phyloP scores from a whole-genome alignment of 1,140 invertebrate genomes.

The Bombus pyrosoma region DNA sequence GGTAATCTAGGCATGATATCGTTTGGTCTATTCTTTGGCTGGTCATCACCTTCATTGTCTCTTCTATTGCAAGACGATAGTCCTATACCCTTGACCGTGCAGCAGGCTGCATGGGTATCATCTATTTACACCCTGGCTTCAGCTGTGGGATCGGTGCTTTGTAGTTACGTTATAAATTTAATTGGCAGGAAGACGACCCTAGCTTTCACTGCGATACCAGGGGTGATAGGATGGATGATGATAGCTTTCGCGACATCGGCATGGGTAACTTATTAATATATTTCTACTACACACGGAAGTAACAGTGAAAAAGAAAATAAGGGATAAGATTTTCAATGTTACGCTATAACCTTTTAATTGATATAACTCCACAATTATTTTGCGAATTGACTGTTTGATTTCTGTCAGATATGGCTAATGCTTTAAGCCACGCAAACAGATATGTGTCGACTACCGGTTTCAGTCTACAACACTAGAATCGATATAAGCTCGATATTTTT shows the following conservation, averaged over 20 bases:
- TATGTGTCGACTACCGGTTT: neutral
- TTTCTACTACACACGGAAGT: neutral
- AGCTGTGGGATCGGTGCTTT: neutral
- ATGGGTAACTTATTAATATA: constrained; percentile 58
- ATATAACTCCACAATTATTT: neutral
- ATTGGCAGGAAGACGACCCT: constrained; percentile 87
- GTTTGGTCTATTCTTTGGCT: constrained; percentile 48
- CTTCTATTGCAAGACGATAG: constrained; percentile 21
- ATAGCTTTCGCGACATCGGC: constrained; percentile 83
- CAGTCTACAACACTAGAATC: too few relatives aligned
- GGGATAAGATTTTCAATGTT: neutral
- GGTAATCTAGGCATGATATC: constrained; percentile 52
- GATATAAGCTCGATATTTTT: neutral
- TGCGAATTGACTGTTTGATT: neutral
- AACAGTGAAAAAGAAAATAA: neutral
- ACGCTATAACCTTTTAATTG: too few relatives aligned
- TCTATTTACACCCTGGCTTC: constrained; percentile 41
- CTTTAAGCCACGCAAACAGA: neutral
- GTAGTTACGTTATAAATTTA: constrained; percentile 35
- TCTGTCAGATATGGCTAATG: neutral
- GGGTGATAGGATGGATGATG: constrained; percentile 85
- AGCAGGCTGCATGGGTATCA: constrained; percentile 54
- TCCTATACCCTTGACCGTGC: constrained; percentile 35
- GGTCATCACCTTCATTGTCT: constrained; percentile 59
- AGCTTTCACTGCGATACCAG: constrained; percentile 83